A percentile compares a stretch with the other conserved stretches of the same genome.
Evolutionary conservation across 1,140 invertebrate species (phyloP).

Genomic region (Megathymus violae): DNA sequence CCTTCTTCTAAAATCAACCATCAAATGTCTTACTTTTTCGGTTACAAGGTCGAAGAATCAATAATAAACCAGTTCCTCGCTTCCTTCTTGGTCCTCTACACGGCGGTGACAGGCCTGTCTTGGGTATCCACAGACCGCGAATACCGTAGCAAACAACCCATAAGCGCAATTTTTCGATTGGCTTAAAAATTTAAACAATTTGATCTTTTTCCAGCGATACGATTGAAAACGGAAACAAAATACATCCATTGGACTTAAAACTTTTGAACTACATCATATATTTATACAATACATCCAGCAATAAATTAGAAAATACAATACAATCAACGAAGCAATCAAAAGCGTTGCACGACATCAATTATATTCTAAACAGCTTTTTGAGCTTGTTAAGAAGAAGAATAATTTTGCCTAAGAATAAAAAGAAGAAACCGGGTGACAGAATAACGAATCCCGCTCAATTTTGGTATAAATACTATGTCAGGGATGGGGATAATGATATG

Average conservation of each 20-base stretch:
- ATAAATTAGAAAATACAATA: slow-evolving; percentile 4
- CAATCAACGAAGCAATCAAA: slow-evolving; percentile 11
- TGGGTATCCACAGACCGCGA: too few species aligned
- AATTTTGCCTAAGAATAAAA: slow-evolving; percentile 34
- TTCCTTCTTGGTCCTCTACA: too few species aligned
- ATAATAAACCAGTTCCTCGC: too few species aligned
- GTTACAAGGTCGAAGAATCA: too few species aligned
- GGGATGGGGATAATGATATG: slow-evolving; percentile 20
- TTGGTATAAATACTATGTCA: slow-evolving; percentile 24
- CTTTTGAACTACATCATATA: slow-evolving; percentile 57
- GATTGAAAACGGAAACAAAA: slow-evolving; percentile 20
- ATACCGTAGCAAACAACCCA: too few species aligned
- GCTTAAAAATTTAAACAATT: too few species aligned
- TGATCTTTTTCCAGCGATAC: slow-evolving; percentile 50
- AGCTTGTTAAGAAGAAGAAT: slow-evolving; percentile 3
- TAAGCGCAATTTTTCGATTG: too few species aligned
- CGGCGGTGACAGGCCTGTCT: too few species aligned
- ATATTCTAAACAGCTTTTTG: background rate
- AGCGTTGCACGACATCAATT: background rate
- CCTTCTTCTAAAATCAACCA: too few species aligned
- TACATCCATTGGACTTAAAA: slow-evolving; percentile 53
- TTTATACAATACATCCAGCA: slow-evolving; percentile 41
- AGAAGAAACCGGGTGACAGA: slow-evolving; percentile 27
- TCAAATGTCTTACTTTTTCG: too few species aligned
- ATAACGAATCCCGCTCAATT: slow-evolving; percentile 28